These are phyloP conservation scores for Scaptomyza pallida DNA, from an alignment of 1,140 invertebrate species.

Conservation along the genomic window DNA sequence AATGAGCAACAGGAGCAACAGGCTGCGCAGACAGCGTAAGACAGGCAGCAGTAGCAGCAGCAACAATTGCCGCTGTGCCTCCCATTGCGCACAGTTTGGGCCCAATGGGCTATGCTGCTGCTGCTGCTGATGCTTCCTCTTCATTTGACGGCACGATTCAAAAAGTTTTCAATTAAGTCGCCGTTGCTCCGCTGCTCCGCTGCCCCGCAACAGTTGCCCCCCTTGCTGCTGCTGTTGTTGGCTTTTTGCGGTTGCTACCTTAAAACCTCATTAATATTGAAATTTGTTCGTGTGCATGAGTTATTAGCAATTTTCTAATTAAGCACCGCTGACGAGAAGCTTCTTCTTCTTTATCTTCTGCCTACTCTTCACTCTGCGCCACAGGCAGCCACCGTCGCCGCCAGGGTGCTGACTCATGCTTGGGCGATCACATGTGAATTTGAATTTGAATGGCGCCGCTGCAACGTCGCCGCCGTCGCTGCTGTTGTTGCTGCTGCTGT, in stretches of 20 bases:
- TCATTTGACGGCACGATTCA: constrained; percentile 53
- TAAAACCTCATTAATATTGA: constrained; percentile 82
- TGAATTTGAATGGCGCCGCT: constrained; percentile 63
- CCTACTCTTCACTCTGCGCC: neutral
- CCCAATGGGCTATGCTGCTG: constrained; percentile 27
- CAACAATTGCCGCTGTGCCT: constrained; percentile 51
- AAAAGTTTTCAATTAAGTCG: constrained; percentile 75
- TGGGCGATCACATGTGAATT: constrained; percentile 75
- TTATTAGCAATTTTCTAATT: constrained; percentile 83
- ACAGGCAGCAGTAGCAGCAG: constrained; percentile 58
- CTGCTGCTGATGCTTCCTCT: constrained; percentile 1
- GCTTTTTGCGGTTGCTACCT: constrained; percentile 36
- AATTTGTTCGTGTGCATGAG: constrained; percentile 83
- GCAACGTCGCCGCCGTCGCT: neutral
- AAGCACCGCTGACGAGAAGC: constrained; percentile 63
- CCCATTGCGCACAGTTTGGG: constrained; percentile 69
- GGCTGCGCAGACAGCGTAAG: constrained; percentile 44
- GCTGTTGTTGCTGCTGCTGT: too few relatives aligned
- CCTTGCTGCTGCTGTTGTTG: constrained; percentile 35
- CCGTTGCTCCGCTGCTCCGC: constrained; percentile 32
- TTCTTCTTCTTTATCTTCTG: neutral
- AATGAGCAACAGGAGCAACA: constrained; percentile 64
- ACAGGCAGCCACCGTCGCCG: neutral
- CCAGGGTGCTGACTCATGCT: constrained; percentile 56
- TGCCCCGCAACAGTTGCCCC: constrained; percentile 27